Evolutionary conservation across 2,888 invertebrate species (phyloP), one percentile per base, ranked within the genome.

Genomic region (Itoplectis maculator): DNA sequence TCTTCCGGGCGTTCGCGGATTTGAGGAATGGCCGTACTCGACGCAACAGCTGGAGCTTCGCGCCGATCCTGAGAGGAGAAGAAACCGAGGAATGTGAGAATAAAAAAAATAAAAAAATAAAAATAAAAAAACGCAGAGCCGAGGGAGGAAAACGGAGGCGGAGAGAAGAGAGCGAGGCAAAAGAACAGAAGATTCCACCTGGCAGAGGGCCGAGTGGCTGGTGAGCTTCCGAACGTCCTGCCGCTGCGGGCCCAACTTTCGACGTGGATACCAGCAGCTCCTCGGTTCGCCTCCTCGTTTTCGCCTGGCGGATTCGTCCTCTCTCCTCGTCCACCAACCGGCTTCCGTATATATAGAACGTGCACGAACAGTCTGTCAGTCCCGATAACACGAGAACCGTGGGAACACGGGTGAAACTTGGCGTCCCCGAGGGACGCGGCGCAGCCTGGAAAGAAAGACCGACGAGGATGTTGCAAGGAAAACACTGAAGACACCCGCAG

Each of bases 11-110:
- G 15, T 40, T 20, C 18, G 54, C 23, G 37, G 59, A 59, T 68
- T 59, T 75, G 75, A 76, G 47, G 49, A 76, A 68, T 76, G 45
- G 47, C 75, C 29, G 5, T 15, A 7, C n/a, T 18, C 18, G 49
- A 79, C n/a, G 79, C 73, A 79, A 79, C 68, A 79, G 73, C 73
- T 73, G 65, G 37, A 66, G 23, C 15, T 37, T 29, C 13, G 51
- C 49, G 20, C 8, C 29, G n/a, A 56, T 47, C 2, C 15, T 20
- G 29, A 29, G 47, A 63, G 73, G 54, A 40, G 13, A 15, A 45
- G 51, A 0, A 7, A 40, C 37, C 35, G 20, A 15, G 9, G 49
- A 13, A n/a, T 11, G 59, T 13, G 65, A 11, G 49, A 54, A 56
- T 20, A 47, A 37, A 66, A 20, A 49, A 59, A 42, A 29, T 13